Base-by-base conservation (phyloP, 2,113 vertebrate species). In the Tauraco erythrolophus region DNA sequence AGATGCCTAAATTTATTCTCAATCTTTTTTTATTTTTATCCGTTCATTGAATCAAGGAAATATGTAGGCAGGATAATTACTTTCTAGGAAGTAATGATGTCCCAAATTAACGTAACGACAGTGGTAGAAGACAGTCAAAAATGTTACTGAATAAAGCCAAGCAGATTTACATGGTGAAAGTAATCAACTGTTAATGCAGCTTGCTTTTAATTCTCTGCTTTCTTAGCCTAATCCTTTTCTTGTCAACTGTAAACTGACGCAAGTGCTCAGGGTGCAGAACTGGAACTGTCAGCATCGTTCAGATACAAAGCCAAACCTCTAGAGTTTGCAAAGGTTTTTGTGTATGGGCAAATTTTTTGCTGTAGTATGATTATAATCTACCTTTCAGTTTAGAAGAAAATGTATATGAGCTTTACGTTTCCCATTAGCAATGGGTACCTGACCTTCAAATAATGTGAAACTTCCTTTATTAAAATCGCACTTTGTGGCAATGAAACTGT, bases 201-300 rank as follows among this genome's bases (percentile, higher is more conserved):
- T 91, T 84, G 33, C 23, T 23, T 93, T 94, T 75, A 93, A 84
- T 92, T 84, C 74, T 87, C 66, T 81, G 35, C 30, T 79, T 81
- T 56, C 66, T 88, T 61, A 79, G 71, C 70, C 35, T 82, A 82
- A 89, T 84, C 87, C 48, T 79, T 90, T 82, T 60, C 84, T 81
- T 94, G 28, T 71, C 57, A 82, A 30, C 28, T 39, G 56, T 51
- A 71, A 87, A 82, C 66, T 92, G 84, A 91, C 0, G 1, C 11
- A 91, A 94, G 35, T 2, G 14, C 65, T 89, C 53, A 50, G 39
- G 51, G 48, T 45, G 39, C 51, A 71, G 84, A 87, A 54, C 14
- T 35, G 72, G 61, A 84, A 80, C 41, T 71, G 60, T 64, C 66
- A 76, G 56, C 35, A 39, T 15, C 57, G 18, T 39, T 86, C 60